These are phyloP conservation scores for Hylaea fasciaria DNA, from an alignment of 2,888 invertebrate species.

Conservation along the genomic window DNA sequence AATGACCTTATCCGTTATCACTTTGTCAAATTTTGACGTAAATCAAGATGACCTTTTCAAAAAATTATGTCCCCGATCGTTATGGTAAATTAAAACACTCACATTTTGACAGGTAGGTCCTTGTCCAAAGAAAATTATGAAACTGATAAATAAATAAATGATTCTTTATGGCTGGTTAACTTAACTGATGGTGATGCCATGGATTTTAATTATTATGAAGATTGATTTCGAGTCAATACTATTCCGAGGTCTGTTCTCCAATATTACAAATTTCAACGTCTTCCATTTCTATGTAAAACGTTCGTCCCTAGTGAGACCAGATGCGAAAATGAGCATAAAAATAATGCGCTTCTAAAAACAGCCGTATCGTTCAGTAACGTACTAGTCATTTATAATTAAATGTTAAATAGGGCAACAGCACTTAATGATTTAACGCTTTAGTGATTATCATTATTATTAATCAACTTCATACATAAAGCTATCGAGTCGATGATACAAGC, in stretches of 20 bases:
- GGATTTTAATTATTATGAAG: background rate
- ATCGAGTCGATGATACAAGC: constrained; percentile 60
- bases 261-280: background rate
- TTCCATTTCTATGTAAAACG: too few relatives aligned
- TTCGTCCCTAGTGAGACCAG: background rate
- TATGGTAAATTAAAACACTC: constrained; percentile 31
- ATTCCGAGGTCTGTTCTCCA: background rate
- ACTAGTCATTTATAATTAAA: constrained; percentile 25
- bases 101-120: constrained; percentile 29
- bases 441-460: constrained; percentile 71
- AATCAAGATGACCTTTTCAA: constrained; percentile 42
- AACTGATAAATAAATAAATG: constrained; percentile 28
- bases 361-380: constrained; percentile 12
- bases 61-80: constrained; percentile 31
- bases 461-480: constrained; percentile 62
- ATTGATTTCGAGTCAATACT: constrained; percentile 1
- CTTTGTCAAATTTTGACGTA: constrained; percentile 34
- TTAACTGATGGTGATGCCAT: constrained; percentile 6
- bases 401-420: constrained; percentile 28
- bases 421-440: constrained; percentile 63
- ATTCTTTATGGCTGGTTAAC: constrained; percentile 6
- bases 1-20: constrained; percentile 30
- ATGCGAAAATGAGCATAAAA: background rate
- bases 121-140: constrained; percentile 27
- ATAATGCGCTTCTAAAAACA: constrained; percentile 5